Evolutionary conservation across 1,140 invertebrate genomes (phyloP).

Genomic region (Drosophila kurseongensis): DNA sequence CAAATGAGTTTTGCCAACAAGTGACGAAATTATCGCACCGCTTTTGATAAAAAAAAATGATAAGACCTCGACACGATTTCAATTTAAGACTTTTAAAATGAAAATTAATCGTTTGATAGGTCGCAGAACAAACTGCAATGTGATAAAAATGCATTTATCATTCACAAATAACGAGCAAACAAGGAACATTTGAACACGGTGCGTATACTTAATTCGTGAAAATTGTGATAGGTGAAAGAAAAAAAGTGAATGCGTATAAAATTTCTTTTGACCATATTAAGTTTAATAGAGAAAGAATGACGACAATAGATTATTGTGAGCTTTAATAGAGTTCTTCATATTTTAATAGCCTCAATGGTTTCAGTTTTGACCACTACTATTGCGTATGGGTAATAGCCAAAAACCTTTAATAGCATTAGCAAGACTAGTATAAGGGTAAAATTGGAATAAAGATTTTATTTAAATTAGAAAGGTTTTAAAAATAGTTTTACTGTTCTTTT

Average conservation of each 20-base stretch:
- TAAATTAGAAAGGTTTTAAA: not conserved
- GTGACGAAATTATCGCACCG: slow-evolving; percentile 23
- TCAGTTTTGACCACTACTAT: not conserved
- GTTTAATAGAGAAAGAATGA: too few relatives aligned
- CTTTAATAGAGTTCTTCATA: too few relatives aligned
- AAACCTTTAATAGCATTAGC: too few relatives aligned
- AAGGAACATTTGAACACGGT: not conserved
- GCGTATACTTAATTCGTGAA: not conserved
- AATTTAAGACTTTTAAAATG: slow-evolving; percentile 2
- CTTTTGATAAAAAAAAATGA: slow-evolving; percentile 31
- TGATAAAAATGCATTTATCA: not conserved
- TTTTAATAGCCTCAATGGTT: too few relatives aligned
- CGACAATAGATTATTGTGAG: too few relatives aligned
- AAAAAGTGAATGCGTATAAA: too few relatives aligned
- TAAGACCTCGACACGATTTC: slow-evolving; percentile 10
- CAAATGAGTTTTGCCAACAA: slow-evolving; percentile 42
- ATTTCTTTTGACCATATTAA: too few relatives aligned
- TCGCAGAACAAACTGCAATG: not conserved
- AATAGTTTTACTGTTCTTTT: not conserved
- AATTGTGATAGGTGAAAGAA: not conserved
- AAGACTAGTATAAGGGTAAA: too few relatives aligned
- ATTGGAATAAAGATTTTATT: not conserved
- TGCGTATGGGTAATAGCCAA: slow-evolving; percentile 1
- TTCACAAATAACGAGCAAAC: not conserved
- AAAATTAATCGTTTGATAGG: not conserved